Evolutionary conservation across 2,797 vertebrate species (phyloP).

Genomic region (Coregonus suidteri): DNA sequence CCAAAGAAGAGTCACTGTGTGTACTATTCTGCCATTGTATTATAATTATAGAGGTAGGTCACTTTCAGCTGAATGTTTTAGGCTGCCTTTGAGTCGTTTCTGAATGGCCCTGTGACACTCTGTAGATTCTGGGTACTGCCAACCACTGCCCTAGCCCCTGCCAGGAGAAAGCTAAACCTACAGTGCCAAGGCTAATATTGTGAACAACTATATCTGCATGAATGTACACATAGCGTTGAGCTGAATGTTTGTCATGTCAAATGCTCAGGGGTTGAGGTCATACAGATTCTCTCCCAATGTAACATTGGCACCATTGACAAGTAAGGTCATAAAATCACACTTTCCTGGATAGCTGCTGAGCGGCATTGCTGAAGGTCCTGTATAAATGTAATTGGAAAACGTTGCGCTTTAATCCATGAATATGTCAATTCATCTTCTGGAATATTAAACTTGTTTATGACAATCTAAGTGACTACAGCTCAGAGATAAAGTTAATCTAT

Average conservation of each 20-base stretch:
- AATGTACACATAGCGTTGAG: neutral
- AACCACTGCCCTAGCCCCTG: neutral
- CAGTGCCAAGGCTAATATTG: slow-evolving; percentile 7
- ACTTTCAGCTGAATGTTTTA: too few species aligned
- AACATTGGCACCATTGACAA: neutral
- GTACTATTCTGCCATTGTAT: neutral
- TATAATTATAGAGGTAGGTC: neutral
- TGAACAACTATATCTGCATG: neutral
- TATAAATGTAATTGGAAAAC: too few species aligned
- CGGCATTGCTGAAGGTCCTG: too few species aligned
- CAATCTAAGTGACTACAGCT: too few species aligned
- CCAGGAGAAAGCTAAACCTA: slow-evolving; percentile 8
- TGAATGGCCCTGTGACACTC: neutral
- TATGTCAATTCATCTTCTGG: slow-evolving; percentile 19
- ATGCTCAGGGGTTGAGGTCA: neutral
- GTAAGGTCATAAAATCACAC: neutral
- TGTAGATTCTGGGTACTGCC: neutral
- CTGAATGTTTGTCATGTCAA: neutral
- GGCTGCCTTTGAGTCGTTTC: neutral
- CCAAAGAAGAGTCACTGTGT: neutral
- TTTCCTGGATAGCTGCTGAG: too few species aligned
- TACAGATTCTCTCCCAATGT: neutral
- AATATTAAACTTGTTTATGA: too few species aligned
- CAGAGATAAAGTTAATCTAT: too few species aligned
- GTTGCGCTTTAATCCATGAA: too few species aligned